Evolutionary conservation across 2,888 invertebrate species (phyloP).

Genomic region (Lydus trimaculatus): DNA sequence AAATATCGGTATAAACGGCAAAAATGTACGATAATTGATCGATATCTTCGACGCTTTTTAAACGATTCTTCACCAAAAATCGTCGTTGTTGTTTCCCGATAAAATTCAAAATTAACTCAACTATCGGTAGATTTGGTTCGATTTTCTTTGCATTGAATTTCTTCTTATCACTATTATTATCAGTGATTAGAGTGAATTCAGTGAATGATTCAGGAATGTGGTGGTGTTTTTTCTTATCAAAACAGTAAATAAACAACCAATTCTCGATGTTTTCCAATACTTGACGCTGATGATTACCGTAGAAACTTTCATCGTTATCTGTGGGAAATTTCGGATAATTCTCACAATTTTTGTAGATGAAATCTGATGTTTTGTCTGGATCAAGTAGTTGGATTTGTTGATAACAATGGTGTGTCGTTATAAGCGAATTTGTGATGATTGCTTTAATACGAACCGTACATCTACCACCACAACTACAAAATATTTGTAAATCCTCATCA

Average conservation of each 20-base stretch:
- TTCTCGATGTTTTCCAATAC: constrained; percentile 52
- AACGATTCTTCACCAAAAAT: constrained; percentile 25
- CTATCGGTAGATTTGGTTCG: background rate
- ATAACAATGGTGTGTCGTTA: constrained; percentile 49
- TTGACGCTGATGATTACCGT: constrained; percentile 45
- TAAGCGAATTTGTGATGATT: constrained; percentile 42
- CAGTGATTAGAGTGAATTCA: constrained; percentile 11
- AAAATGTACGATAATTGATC: constrained; percentile 43
- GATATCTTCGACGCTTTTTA: constrained; percentile 24
- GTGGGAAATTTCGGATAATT: constrained; percentile 49
- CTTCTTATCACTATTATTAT: background rate
- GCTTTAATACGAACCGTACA: constrained; percentile 38
- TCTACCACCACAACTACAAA: constrained; percentile 43
- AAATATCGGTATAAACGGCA: constrained; percentile 51
- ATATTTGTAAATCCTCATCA: constrained; percentile 21
- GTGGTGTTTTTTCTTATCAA: constrained; percentile 42
- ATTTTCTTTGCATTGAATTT: background rate
- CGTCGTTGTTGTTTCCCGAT: constrained; percentile 17
- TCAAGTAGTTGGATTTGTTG: background rate
- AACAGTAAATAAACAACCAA: constrained; percentile 57
- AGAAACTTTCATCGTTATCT: constrained; percentile 27
- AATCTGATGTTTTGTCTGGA: too few relatives aligned
- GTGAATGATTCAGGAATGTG: constrained; percentile 50
- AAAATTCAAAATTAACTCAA: background rate
- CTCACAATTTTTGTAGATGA: background rate